These are phyloP conservation scores for Rhizomys pruinosus DNA, from an alignment of 2,113 vertebrate species.

Conservation along the genomic window DNA sequence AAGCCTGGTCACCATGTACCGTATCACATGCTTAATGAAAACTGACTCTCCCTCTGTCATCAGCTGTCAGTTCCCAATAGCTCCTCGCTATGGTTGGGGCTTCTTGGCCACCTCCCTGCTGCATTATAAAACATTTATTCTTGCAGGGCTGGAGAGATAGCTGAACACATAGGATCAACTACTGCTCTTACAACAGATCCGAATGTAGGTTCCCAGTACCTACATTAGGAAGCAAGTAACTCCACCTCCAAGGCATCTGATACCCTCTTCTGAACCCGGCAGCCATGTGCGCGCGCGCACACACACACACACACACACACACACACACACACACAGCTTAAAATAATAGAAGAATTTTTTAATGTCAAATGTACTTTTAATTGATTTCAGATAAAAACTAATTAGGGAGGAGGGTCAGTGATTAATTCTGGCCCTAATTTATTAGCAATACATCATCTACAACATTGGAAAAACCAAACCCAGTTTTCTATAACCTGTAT, in stretches of 20 bases:
- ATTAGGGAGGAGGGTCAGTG: slow-evolving; percentile 55
- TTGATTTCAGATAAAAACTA: slow-evolving; percentile 79
- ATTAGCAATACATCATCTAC: slow-evolving; percentile 16
- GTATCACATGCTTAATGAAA: too few relatives aligned
- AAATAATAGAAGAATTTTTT: too few relatives aligned
- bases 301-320: not conserved
- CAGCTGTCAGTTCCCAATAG: not conserved
- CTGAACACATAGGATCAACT: not conserved
- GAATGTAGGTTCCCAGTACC: not conserved
- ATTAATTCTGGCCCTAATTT: slow-evolving; percentile 55
- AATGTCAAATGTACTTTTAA: slow-evolving; percentile 87
- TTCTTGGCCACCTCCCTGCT: not conserved
- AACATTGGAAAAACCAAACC: slow-evolving; percentile 81
- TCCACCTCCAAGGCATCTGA: not conserved
- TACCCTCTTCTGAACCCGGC: too few relatives aligned
- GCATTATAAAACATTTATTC: not conserved
- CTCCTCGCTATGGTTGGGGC: not conserved
- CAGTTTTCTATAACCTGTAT: slow-evolving; percentile 87
- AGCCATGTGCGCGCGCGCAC: not conserved
- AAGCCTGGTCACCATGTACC: too few relatives aligned
- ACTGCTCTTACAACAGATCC: not conserved
- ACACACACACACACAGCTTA: not conserved
- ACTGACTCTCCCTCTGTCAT: too few relatives aligned
- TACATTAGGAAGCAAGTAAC: not conserved
- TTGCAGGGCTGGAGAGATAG: not conserved